phyloP scores from a whole-genome alignment of 1,140 invertebrate species.

The Drosophila prosaltans region DNA sequence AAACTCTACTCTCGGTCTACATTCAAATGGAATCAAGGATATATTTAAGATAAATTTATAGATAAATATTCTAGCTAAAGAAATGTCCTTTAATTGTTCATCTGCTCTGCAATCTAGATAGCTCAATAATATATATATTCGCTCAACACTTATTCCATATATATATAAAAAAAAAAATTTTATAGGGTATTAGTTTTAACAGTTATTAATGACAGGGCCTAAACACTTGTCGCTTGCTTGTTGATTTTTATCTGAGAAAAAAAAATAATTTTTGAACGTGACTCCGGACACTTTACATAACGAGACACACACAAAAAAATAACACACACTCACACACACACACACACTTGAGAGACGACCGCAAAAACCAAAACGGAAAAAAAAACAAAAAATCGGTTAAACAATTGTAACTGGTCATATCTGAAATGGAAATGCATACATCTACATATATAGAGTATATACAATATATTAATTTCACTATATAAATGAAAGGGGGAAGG shows the following conservation, averaged over 20 bases:
- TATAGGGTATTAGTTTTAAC: constrained; percentile 43
- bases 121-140: too few relatives aligned
- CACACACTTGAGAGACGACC: constrained; percentile 64
- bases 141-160: too few relatives aligned
- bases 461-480: neutral
- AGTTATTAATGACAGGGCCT: constrained; percentile 58
- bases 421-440: constrained; percentile 29
- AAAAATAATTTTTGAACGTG: constrained; percentile 62
- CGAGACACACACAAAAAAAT: constrained; percentile 13
- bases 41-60: too few relatives aligned
- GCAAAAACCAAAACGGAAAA: constrained; percentile 56
- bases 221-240: constrained; percentile 46
- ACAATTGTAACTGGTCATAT: constrained; percentile 40
- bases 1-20: too few relatives aligned
- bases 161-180: neutral
- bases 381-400: constrained; percentile 3
- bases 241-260: constrained; percentile 50
- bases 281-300: constrained; percentile 72
- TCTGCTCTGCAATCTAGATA: too few relatives aligned
- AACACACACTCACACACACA: neutral
- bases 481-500: too few relatives aligned
- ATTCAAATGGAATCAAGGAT: too few relatives aligned
- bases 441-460: constrained; percentile 29
- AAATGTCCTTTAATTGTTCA: too few relatives aligned
- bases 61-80: too few relatives aligned